Base-by-base conservation (phyloP, 2,888 invertebrate species). In the Trachelus stipa region DNA sequence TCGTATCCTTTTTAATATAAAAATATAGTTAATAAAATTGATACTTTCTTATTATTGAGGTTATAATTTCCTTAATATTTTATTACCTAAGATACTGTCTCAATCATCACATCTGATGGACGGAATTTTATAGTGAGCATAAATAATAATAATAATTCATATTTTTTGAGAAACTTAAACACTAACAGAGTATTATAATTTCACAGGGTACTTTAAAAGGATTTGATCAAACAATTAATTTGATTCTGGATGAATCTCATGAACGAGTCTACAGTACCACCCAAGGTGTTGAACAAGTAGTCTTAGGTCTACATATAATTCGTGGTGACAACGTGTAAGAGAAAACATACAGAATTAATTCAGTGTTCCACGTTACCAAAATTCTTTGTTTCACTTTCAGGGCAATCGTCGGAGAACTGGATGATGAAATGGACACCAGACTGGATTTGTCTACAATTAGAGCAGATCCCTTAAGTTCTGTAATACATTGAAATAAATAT, bases 161-260 rank as follows among this genome's bases (percentile, higher is more conserved):
- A 23, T 23, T 23, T 15, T 56, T 56, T 56, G 9, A 23, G 2
- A 9, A 56, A 56, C 56, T 56, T 56, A 56, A 56, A 56, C 15
- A 56, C 15, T 56, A 56, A 56, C 23, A 9, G 23, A 56, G 56
- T 56, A 56, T 56, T 56, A 23, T 23, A 23, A 30, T 77, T 80
- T 92, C 92, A 81, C 85, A 96, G 96, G 99, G 99, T 73, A 98
- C 98, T 0, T 92, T 99, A 81, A 99, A 99, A 92, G 99, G 99
- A 40, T 99, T 98, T 92, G 99, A 99, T 92, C 99, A 99, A 92
- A 98, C 99, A n/a, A 98, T 99, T 84, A 99, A 99, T 91, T 94
- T 99, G 83, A 98, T 99, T 87, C 93, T 99, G 83, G 99, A 99
- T 90, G 99, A 99, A 92, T 98, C 98, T 68, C 98, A 99, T 90